Evolutionary conservation across 2,797 vertebrate genomes (phyloP).

Genomic region (Sebastes oblongus): DNA sequence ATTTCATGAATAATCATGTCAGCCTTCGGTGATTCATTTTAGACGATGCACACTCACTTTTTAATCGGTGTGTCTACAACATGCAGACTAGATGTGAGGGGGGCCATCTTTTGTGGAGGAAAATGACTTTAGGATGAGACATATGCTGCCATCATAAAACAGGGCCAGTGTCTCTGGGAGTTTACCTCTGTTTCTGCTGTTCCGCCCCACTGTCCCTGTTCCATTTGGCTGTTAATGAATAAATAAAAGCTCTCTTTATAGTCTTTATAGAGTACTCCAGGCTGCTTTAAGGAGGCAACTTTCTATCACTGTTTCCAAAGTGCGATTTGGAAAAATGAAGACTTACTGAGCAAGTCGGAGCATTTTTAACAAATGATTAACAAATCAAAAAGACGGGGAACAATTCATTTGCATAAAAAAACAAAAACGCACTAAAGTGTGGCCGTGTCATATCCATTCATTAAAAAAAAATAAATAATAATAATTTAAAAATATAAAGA

Average conservation of each 20-base stretch:
- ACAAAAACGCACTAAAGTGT: background rate
- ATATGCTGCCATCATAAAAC: conserved; percentile 72
- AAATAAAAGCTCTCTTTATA: conserved; percentile 73
- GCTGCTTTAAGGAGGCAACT: conserved; percentile 58
- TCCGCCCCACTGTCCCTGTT: conserved; percentile 68
- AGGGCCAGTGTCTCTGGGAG: conserved; percentile 66
- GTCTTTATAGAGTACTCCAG: conserved; percentile 65
- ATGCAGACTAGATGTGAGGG: conserved; percentile 1
- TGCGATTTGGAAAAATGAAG: conserved; percentile 50
- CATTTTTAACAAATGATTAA: conserved; percentile 40
- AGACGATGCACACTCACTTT: conserved; percentile 21
- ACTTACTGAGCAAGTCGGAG: conserved; percentile 34
- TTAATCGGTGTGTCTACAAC: conserved; percentile 16
- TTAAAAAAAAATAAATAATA: background rate
- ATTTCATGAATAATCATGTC: conserved; percentile 15
- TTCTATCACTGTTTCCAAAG: conserved; percentile 61
- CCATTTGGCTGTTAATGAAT: conserved; percentile 79
- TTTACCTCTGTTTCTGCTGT: conserved; percentile 65
- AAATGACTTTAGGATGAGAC: conserved; percentile 46
- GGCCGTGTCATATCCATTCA: conserved; percentile 3
- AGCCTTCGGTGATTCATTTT: conserved; percentile 21
- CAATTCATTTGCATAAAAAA: conserved; percentile 36
- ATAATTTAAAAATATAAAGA: background rate
- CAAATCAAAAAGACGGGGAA: conserved; percentile 42
- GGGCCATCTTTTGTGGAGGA: conserved; percentile 11